Evolutionary conservation across 2,888 invertebrate species (phyloP).

Genomic region (Pinctada fucata): DNA sequence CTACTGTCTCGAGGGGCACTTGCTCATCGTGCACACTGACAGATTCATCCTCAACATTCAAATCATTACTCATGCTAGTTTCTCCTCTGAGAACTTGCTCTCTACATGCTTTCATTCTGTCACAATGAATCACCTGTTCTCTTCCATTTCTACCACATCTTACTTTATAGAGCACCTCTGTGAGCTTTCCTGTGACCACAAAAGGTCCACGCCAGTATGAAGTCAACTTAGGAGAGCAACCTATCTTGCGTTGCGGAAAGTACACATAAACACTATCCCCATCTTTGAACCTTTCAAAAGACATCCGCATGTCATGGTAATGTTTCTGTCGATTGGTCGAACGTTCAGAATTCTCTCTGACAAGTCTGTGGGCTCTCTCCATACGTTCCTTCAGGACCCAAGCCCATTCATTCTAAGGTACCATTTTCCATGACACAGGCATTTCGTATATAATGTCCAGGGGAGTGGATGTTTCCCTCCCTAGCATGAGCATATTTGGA

Average conservation of each 20-base stretch:
- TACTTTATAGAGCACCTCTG: constrained; percentile 38
- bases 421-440: constrained; percentile 3
- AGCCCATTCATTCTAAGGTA: neutral
- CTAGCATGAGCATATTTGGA: constrained; percentile 19
- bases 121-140: constrained; percentile 35
- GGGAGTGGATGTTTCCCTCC: constrained; percentile 15
- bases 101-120: constrained; percentile 30
- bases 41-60: no score
- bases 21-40: neutral
- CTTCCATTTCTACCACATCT: constrained; percentile 26
- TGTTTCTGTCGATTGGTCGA: constrained; percentile 34
- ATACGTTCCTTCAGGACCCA: constrained; percentile 9
- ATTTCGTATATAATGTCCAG: constrained; percentile 19
- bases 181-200: no score
- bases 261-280: constrained; percentile 33
- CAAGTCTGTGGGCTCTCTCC: constrained; percentile 11
- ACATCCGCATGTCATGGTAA: constrained; percentile 25
- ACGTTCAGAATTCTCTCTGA: constrained; percentile 14
- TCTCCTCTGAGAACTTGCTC: constrained; percentile 25
- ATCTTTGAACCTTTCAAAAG: constrained; percentile 24
- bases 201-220: constrained; percentile 39
- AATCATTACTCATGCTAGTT: neutral
- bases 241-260: constrained; percentile 32
- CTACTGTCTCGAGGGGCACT: neutral
- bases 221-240: constrained; percentile 34